These are phyloP conservation scores for Macaca mulatta DNA, from an alignment of 2,113 vertebrate species.

Conservation along the genomic window DNA sequence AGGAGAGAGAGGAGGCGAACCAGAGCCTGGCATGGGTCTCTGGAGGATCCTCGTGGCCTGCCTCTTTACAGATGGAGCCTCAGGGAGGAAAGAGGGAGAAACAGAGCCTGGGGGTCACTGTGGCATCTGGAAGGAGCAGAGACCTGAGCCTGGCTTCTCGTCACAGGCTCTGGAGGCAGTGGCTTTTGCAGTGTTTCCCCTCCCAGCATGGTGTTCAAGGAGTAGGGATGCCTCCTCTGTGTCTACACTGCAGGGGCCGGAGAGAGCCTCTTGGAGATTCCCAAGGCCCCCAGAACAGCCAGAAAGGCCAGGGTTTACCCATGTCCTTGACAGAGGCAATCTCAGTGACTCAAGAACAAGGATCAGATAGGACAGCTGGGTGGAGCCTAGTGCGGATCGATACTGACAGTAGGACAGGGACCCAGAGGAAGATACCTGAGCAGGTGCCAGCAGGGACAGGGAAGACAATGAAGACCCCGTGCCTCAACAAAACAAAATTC, in stretches of 20 bases:
- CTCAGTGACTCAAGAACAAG: neutral
- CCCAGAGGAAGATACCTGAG: neutral
- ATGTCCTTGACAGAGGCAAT: neutral
- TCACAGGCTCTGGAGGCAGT: neutral
- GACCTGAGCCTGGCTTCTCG: neutral
- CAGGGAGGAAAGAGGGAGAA: neutral
- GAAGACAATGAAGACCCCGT: neutral
- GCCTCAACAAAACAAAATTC: neutral
- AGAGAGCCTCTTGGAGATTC: neutral
- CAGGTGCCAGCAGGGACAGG: neutral
- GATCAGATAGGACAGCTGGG: neutral
- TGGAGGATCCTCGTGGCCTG: neutral
- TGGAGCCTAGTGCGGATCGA: neutral
- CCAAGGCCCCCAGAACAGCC: neutral
- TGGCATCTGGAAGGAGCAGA: neutral
- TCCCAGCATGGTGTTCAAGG: neutral
- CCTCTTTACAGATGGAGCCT: neutral
- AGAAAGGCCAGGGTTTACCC: neutral
- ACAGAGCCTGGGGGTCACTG: neutral
- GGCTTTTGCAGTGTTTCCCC: neutral
- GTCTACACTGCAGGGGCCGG: neutral
- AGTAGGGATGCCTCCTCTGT: neutral
- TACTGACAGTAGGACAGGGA: neutral
- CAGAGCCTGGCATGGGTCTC: neutral
- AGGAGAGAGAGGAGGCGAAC: neutral